These are phyloP conservation scores for Oegoconia quadripuncta DNA, from an alignment of 2,888 invertebrate genomes.

Conservation along the genomic window DNA sequence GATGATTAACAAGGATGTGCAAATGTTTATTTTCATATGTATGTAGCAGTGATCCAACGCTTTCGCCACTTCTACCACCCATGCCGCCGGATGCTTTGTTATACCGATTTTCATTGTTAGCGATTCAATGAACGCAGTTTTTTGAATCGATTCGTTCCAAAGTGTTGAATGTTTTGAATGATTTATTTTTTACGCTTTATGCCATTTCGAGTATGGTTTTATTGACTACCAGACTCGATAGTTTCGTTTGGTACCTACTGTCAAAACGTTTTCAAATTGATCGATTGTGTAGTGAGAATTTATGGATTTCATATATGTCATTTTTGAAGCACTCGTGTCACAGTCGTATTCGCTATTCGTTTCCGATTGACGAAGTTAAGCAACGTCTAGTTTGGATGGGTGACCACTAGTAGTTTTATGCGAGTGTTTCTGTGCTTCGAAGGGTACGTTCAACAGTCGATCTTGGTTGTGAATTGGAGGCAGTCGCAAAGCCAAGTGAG, in stretches of 20 bases:
- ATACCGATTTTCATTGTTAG: slow-evolving; percentile 69
- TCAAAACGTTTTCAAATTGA: slow-evolving; percentile 54
- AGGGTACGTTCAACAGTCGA: no score
- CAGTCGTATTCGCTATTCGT: no score
- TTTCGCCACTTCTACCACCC: slow-evolving; percentile 8
- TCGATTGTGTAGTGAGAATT: slow-evolving; percentile 34
- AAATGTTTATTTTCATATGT: no score
- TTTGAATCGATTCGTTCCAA: slow-evolving; percentile 61
- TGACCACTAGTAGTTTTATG: no score
- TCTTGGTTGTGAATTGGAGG: no score
- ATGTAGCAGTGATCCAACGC: no score
- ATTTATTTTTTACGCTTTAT: slow-evolving; percentile 61
- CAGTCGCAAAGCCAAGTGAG: no score
- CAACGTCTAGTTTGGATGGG: no score
- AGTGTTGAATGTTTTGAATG: slow-evolving; percentile 69
- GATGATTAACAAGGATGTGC: no score
- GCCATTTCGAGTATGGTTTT: slow-evolving; percentile 29
- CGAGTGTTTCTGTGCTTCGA: no score
- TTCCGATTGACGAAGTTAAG: no score
- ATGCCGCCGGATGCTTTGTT: slow-evolving; percentile 49
- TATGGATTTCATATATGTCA: slow-evolving; percentile 6
- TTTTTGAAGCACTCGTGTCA: no score
- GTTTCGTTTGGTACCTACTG: slow-evolving; percentile 34
- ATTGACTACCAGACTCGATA: slow-evolving; percentile 35
- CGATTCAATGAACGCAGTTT: slow-evolving; percentile 69